Base-by-base conservation (phyloP, 2,888 invertebrate species). In the Pocota personata region DNA sequence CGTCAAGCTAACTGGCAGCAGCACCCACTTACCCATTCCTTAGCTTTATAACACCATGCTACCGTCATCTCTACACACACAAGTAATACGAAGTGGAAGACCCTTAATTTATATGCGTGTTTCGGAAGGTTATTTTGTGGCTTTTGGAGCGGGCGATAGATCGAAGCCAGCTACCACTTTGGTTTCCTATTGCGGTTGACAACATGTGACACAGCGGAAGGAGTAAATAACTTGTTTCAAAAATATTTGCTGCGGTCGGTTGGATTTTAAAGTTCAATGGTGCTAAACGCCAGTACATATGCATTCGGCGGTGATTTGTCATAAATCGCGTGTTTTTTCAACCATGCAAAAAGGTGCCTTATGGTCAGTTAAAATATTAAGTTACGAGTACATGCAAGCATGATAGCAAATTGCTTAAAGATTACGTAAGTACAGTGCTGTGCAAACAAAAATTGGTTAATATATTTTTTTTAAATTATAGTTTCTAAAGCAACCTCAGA, bases 171-270 rank as follows among this genome's bases (percentile, higher is more conserved):
- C 75, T 67, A 77, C 87, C 83, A 69, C 84, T 83, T 86, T 55
- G 86, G 88, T 84, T 88, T 88, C 87, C 88, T 87, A 83, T 88
- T 87, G 88, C 55, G 88, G 88, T 88, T 88, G 78, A 78, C 86
- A 87, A 80, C 87, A 83, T 87, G 82, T 87, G 88, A 69, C 82
- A 60, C 80, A 55, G 87, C 87, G 88, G 88, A 88, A 88, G 87
- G 87, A 77, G 86, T 87, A 87, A 88, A 87, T 88, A 80, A 88
- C 82, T 83, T 46, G 46, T 46, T 69, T 55, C 52, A 64, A 27
- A 73, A 73, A 73, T 78, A 55, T 72, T 55, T 55, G 24, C 27
- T 80, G 75, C 58, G 82, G 80, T 86, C 71, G 76, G 69, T 64
- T 82, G 76, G 58, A 32, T 58, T 82, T 82, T 76, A 86, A 86